Conservation (phyloP, 1,140 invertebrate species). For the Triops longicaudatus region DNA sequence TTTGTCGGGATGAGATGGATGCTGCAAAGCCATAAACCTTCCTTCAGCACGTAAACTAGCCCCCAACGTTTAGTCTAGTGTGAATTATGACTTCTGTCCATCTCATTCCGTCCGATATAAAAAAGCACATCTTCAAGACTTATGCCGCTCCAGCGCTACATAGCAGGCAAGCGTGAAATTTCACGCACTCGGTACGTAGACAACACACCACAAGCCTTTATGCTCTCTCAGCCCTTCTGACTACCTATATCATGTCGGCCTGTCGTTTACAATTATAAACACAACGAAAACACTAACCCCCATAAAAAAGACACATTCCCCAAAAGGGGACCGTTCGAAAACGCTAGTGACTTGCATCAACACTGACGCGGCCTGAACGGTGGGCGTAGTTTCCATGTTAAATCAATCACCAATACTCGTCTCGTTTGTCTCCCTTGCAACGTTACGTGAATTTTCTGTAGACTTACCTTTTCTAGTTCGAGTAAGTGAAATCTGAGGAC, state of each 20-base stretch:
- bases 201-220: background rate
- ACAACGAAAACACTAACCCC: background rate
- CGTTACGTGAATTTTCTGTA: background rate
- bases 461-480: slow-evolving; percentile 99
- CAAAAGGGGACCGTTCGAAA: background rate
- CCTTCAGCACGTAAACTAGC: slow-evolving; percentile 6
- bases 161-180: background rate
- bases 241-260: background rate
- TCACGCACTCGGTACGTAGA: background rate
- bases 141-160: background rate
- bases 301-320: background rate
- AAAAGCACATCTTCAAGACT: background rate
- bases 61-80: slow-evolving; percentile 14
- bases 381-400: background rate
- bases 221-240: background rate
- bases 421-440: background rate
- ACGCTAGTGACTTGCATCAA: background rate
- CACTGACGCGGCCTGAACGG: background rate
- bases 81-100: slow-evolving; percentile 15
- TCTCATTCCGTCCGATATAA: slow-evolving; percentile 7
- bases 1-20: slow-evolving; percentile 4
- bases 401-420: background rate
- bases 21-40: slow-evolving; percentile 14
- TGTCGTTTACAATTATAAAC: background rate
- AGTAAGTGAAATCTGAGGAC: slow-evolving; percentile 99